Conservation (phyloP, 2,797 vertebrate species). For the Denticeps clupeoides region DNA sequence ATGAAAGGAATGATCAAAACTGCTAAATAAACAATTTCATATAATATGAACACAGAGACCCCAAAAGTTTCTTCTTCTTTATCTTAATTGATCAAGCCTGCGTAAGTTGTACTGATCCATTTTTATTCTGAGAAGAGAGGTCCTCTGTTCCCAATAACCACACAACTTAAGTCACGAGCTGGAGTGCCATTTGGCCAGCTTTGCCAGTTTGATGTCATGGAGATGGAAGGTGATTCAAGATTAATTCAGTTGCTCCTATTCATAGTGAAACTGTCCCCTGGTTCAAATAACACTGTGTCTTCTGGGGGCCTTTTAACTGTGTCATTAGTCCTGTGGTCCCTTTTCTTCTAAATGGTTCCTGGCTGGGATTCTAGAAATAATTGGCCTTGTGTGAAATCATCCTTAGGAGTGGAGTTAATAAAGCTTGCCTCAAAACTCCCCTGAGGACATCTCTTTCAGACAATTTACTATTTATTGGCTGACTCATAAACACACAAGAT, state of each 20-base stretch:
- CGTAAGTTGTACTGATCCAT: too few relatives aligned
- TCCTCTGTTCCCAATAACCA: too few relatives aligned
- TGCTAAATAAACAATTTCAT: too few relatives aligned
- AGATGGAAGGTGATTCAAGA: constrained; percentile 1
- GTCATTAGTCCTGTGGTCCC: constrained; percentile 42
- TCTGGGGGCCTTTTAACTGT: constrained; percentile 37
- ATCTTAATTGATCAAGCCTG: too few relatives aligned
- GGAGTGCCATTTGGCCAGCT: too few relatives aligned
- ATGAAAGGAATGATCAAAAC: too few relatives aligned
- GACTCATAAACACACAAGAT: constrained; percentile 53
- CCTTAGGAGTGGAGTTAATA: constrained; percentile 47
- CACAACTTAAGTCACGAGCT: too few relatives aligned
- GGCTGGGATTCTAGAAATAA: constrained; percentile 42
- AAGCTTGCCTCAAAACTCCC: constrained; percentile 45
- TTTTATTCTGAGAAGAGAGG: too few relatives aligned
- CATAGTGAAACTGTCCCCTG: constrained; percentile 37
- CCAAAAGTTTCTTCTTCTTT: too few relatives aligned
- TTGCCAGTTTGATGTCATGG: neutral
- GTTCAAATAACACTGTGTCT: constrained; percentile 41
- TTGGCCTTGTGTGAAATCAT: constrained; percentile 47
- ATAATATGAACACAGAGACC: too few relatives aligned
- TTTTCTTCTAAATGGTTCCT: constrained; percentile 39
- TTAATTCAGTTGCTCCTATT: constrained; percentile 22
- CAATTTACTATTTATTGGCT: constrained; percentile 51
- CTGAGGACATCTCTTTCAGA: constrained; percentile 45